Conservation (phyloP, 2,797 vertebrate genomes). For the Linurgus olivaceus region DNA sequence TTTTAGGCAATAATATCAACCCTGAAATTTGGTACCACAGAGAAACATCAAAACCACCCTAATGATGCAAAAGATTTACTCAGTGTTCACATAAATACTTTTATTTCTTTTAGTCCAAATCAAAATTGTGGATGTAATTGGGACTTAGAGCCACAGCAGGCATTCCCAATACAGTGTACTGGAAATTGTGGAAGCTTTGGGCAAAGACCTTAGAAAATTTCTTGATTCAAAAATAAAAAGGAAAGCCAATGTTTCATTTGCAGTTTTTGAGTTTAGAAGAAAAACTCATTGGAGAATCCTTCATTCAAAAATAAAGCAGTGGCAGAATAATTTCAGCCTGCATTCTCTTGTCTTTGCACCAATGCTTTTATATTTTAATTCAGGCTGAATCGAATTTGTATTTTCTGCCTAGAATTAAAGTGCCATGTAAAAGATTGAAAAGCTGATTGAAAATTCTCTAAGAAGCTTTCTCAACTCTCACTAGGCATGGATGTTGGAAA, state of each 20-base stretch:
- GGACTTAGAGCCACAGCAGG: neutral
- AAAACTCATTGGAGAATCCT: neutral
- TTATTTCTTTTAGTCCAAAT: neutral
- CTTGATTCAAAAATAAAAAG: neutral
- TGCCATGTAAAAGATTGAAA: neutral
- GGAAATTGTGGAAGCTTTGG: neutral
- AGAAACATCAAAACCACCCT: neutral
- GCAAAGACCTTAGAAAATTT: neutral
- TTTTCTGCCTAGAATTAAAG: constrained; percentile 3
- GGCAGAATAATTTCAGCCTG: neutral
- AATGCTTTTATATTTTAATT: neutral
- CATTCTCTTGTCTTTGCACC: neutral
- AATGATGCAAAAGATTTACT: neutral
- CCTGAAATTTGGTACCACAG: neutral
- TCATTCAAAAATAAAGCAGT: neutral
- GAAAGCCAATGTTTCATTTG: neutral
- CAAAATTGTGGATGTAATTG: neutral
- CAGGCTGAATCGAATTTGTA: neutral
- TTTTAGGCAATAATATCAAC: neutral
- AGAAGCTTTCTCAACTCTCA: neutral
- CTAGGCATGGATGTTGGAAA: neutral
- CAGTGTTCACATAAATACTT: neutral
- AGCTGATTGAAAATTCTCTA: neutral
- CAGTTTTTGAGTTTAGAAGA: neutral
- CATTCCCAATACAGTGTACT: neutral